Evolutionary conservation across 2,113 vertebrate species (phyloP), one percentile per base, ranked within the genome.

Genomic region (Camelus bactrianus): DNA sequence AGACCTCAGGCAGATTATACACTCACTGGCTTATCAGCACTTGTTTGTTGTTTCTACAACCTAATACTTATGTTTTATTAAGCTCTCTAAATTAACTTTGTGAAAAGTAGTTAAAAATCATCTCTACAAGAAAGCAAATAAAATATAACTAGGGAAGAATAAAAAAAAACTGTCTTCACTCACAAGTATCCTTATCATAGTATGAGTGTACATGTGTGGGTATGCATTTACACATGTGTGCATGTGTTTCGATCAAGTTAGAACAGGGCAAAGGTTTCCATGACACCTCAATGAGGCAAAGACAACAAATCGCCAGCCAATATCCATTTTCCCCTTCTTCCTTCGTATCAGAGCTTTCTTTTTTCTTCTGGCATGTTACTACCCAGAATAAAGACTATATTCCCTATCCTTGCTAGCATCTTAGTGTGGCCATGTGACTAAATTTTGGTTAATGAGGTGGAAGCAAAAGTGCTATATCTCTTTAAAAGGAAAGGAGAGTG

Each of bases 81-180:
- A 46, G 5, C 64, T 95, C 42, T 92, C 42, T 42, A 91, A 70
- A 77, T 48, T 20, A 84, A 46, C 54, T 82, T 16, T 52, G n/a
- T 64, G 17, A 70, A 84, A 86, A 60, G 30, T 42, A 73, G 42
- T 69, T 13, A 84, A 91, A 96, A 91, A 46, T 70, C 22, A 65
- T 81, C 52, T 92, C 60, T 46, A 46, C 12, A 94, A 48, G 28
- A n/a, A 96, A 93, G 56, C 52, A 92, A 90, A 70, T 56, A 15
- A 95, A 88, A 96, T n/a, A 83, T 1, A 80, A 26, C 28, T 60
- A 80, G 20, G 30, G 19, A 73, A 3, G 12, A 89, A 80, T 35
- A 48, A 35, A 42, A 79, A 30, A 30, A 73, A 85, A 35, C 11
- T 26, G 38, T 76, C 80, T 73, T 89, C 14, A 72, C 24, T 89